A percentile compares a stretch with the other conserved stretches of the same genome.
Conservation (phyloP, 2,888 invertebrate species). For the Synergus umbraculus region DNA sequence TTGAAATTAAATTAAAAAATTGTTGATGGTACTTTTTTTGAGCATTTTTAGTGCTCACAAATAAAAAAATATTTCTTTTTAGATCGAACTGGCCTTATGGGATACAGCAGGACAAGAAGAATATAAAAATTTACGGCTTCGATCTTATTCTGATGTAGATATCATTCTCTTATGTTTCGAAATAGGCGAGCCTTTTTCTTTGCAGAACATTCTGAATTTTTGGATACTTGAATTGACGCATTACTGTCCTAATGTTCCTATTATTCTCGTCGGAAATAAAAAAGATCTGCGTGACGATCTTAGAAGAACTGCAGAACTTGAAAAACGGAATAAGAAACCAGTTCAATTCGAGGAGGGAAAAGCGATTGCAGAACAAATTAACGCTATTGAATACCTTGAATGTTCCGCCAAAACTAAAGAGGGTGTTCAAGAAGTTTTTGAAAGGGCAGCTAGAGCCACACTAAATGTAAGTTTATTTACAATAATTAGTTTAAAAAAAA, state of each 20-base stretch:
- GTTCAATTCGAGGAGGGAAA: constrained; percentile 98
- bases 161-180: constrained; percentile 99
- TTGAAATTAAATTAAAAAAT: too few species aligned
- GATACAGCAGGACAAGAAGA: constrained; percentile 99
- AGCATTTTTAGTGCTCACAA: too few species aligned
- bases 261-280: constrained; percentile 99
- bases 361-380: constrained; percentile 98
- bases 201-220: constrained; percentile 99
- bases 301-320: constrained; percentile 94
- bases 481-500: too few species aligned
- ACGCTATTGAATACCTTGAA: constrained; percentile 98
- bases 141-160: constrained; percentile 98
- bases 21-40: too few species aligned
- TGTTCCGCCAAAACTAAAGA: constrained; percentile 99
- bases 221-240: constrained; percentile 99
- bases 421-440: constrained; percentile 99
- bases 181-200: constrained; percentile 98
- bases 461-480: too few species aligned
- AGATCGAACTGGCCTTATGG: constrained; percentile 95
- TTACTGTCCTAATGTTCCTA: constrained; percentile 99
- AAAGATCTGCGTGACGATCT: constrained; percentile 97
- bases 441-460: constrained; percentile 98
- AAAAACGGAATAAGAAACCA: constrained; percentile 99
- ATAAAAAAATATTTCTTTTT: neutral
- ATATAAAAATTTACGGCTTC: constrained; percentile 95